Evolutionary conservation across 1,140 invertebrate species (phyloP).

Genomic region (Campodea augens): DNA sequence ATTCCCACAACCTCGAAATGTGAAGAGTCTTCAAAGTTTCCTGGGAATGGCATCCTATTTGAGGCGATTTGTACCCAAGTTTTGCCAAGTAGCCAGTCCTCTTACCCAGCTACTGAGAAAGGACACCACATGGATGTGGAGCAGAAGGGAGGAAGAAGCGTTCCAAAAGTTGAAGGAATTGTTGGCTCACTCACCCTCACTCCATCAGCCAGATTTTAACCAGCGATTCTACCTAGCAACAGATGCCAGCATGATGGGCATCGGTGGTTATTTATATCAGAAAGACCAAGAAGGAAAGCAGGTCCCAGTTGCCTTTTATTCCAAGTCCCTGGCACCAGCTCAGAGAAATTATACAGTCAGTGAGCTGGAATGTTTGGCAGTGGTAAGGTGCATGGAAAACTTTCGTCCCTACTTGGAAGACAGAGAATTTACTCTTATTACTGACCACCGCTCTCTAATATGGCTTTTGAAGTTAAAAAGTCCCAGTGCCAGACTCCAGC

Average conservation of each 20-base stretch:
- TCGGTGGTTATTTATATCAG: constrained; percentile 9
- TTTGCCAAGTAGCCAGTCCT: constrained; percentile 19
- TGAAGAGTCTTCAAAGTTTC: constrained; percentile 22
- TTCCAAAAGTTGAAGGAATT: constrained; percentile 13
- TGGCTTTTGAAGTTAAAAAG: no score
- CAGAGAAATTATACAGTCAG: constrained; percentile 19
- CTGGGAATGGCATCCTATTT: constrained; percentile 28
- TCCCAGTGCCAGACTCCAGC: no score
- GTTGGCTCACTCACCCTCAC: constrained; percentile 12
- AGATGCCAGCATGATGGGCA: constrained; percentile 8
- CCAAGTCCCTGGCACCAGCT: constrained; percentile 13
- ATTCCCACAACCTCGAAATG: constrained; percentile 19
- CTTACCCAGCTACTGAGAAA: constrained; percentile 18
- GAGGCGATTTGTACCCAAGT: constrained; percentile 23
- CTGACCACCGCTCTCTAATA: not conserved
- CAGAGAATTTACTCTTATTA: not conserved
- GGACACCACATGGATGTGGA: constrained; percentile 7
- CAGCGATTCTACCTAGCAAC: constrained; percentile 7
- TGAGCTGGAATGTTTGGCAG: not conserved
- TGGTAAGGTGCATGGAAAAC: not conserved
- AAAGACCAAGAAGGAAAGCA: constrained; percentile 9
- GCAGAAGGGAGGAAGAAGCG: constrained; percentile 5
- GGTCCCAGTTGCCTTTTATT: constrained; percentile 17
- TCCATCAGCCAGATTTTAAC: constrained; percentile 4
- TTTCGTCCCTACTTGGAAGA: not conserved